These are phyloP conservation scores for Tenthredo livida DNA, from an alignment of 2,888 invertebrate genomes.

Conservation along the genomic window DNA sequence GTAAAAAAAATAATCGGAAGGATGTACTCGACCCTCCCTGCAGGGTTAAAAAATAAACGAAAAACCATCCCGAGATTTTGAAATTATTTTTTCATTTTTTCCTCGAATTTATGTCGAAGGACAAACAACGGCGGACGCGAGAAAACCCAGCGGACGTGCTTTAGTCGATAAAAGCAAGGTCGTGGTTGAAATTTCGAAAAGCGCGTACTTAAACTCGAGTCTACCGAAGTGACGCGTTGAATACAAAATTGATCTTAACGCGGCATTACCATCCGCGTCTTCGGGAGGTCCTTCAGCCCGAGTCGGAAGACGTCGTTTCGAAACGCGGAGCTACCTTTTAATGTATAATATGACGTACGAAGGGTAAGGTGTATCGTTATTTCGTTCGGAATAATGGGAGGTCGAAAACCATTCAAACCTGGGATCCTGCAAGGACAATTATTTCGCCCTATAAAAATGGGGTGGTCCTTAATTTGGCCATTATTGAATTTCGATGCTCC, in stretches of 20 bases:
- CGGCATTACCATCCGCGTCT: slow-evolving; percentile 65
- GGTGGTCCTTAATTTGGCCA: no score
- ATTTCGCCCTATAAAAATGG: neutral
- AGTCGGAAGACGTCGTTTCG: neutral
- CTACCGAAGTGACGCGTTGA: slow-evolving; percentile 72
- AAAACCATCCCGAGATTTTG: neutral
- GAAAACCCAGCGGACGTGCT: slow-evolving; percentile 20
- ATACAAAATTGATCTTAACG: slow-evolving; percentile 75
- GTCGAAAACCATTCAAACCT: neutral
- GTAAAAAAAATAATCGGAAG: no score
- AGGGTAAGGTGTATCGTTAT: neutral
- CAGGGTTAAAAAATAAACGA: no score
- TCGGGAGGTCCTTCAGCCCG: slow-evolving; percentile 43
- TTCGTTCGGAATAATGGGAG: neutral
- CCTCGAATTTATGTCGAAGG: neutral
- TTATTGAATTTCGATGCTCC: no score
- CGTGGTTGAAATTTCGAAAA: slow-evolving; percentile 72
- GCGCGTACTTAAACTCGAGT: slow-evolving; percentile 71
- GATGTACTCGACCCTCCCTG: no score
- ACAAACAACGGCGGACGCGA: neutral
- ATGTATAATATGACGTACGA: neutral
- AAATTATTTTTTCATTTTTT: neutral
- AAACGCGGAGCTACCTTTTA: neutral
- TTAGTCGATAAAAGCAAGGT: slow-evolving; percentile 49
- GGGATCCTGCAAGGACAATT: neutral